phyloP scores from a whole-genome alignment of 2,888 invertebrate genomes.

The Ichneumoninae sp. region DNA sequence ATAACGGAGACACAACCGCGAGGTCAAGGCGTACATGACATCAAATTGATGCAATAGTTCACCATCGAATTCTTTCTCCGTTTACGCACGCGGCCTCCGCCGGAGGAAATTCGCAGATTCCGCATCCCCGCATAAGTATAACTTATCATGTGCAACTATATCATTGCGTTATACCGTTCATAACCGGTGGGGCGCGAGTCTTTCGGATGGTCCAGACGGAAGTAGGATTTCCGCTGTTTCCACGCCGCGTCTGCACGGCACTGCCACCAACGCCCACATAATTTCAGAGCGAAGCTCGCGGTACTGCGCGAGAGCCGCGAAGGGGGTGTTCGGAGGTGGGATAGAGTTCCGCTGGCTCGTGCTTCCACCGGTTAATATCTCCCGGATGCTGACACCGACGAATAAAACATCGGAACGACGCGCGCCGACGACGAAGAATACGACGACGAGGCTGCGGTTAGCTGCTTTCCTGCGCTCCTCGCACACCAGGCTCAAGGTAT shows the following conservation, averaged over 20 bases:
- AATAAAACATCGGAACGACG: slow-evolving; percentile 76
- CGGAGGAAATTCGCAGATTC: background rate
- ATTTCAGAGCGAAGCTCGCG: slow-evolving; percentile 70
- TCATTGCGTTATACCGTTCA: slow-evolving; percentile 46
- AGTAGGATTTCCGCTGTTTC: slow-evolving; percentile 67
- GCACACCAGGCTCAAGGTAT: slow-evolving; percentile 43
- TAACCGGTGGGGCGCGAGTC: slow-evolving; percentile 55
- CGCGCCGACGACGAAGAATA: slow-evolving; percentile 45
- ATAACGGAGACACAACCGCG: background rate
- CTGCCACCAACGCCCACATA: slow-evolving; percentile 73
- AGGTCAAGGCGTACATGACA: background rate
- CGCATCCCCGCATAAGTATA: slow-evolving; percentile 9
- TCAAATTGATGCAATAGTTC: slow-evolving; percentile 19
- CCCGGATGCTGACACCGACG: slow-evolving; percentile 79
- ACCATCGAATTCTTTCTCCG: slow-evolving; percentile 7
- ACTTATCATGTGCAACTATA: slow-evolving; percentile 26
- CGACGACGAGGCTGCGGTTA: slow-evolving; percentile 48
- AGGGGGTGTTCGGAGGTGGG: slow-evolving; percentile 40
- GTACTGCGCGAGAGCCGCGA: slow-evolving; percentile 24
- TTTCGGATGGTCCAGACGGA: slow-evolving; percentile 75
- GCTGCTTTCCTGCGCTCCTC: slow-evolving; percentile 30
- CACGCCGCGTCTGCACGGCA: slow-evolving; percentile 46
- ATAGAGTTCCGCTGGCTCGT: slow-evolving; percentile 59
- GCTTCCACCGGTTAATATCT: slow-evolving; percentile 77
- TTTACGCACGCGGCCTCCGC: background rate